Base-by-base conservation (phyloP, 2,113 vertebrate species). In the Todiramphus chloris region DNA sequence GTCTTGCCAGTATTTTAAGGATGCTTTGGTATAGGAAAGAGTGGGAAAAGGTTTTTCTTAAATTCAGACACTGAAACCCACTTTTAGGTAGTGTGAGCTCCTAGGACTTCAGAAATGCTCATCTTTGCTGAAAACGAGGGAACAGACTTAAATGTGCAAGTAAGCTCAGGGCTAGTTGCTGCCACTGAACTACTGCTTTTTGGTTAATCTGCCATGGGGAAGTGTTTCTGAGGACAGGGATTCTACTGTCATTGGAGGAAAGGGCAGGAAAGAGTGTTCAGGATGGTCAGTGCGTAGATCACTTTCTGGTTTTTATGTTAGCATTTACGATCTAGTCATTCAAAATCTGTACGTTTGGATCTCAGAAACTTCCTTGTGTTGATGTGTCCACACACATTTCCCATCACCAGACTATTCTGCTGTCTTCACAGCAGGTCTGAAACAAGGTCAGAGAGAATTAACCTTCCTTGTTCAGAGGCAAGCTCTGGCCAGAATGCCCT, bases 221-320 rank as follows among this genome's bases (percentile, higher is more conserved):
- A 41, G 24, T 5, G 10, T 18, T 51, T 43, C 44, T 31, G 39
- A 62, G 60, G 39, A 8, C 11, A 17, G 43, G 46, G 72, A 43
- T 41, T 44, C 1, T 9, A 50, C 3, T 28, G 37, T 33, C 33
- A 6, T 1, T n/a, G 17, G 30, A 58, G 50, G 18, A n/a, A 24
- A 27, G 25, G 53, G 21, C 35, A 12, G 18, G 33, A 62, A 28
- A 19, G 9, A 27, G 23, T 2, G 2, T 6, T 39, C 9, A n/a
- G 62, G 25, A 15, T 15, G 11, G 30, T 46, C 0, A 0, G 24
- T 27, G 1, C 24, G 5, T 18, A 2, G 2, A 0, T 19, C 60
- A 55, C 31, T 50, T 58, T 51, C 58, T 80, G 68, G 30, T 83
- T 87, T 68, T 31, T 31, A 3, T 10, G 10, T 69, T 75, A 37